Evolutionary conservation across 1,140 invertebrate genomes (phyloP), one percentile per base, ranked within the genome.

Genomic region (Caerostris darwini): DNA sequence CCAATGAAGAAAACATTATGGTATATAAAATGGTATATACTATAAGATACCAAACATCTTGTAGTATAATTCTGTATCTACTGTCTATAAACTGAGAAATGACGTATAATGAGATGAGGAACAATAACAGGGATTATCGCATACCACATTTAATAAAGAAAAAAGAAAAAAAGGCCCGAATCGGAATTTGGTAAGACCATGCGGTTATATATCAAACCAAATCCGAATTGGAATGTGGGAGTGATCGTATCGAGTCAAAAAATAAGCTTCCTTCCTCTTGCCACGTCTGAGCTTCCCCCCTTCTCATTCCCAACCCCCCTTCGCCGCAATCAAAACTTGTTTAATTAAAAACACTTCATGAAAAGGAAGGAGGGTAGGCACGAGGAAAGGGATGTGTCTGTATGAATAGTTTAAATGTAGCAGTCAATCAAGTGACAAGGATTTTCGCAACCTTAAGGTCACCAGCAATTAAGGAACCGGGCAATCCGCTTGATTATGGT

Each of bases 341-440:
- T 89, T 69, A 69, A 54, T 89, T 69, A 53, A 58, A 67, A 89
- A 57, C 87, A 57, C 53, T 57, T 87, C 34, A 61, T 34, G 85
- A 19, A 85, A 54, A 54, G 56, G 57, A 54, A 54, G 82, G 82
- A 58, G 82, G 82, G 14, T 17, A 67, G 61, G n/a, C 12, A 77
- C 50, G 34, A 7, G 71, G 34, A 5, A 34, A 50, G 69, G 89
- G 71, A 90, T 90, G 57, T 50, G 34, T 7, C n/a, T 17, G 7
- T 53, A 77, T 90, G 61, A 67, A 50, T 90, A 17, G 67, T 81
- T 56, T 54, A 90, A 90, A 90, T 90, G 53, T 71, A 90, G n/a
- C 89, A 90, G 89, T 90, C 89, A 90, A 77, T 90, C 89, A 90
- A 69, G 17, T 81, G 89, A 90, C 89, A 90, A 83, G 90, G 50